A percentile compares a stretch with the other conserved stretches of the same genome.
phyloP scores from a whole-genome alignment of 2,888 invertebrate species.

The Dendrolimus houi region DNA sequence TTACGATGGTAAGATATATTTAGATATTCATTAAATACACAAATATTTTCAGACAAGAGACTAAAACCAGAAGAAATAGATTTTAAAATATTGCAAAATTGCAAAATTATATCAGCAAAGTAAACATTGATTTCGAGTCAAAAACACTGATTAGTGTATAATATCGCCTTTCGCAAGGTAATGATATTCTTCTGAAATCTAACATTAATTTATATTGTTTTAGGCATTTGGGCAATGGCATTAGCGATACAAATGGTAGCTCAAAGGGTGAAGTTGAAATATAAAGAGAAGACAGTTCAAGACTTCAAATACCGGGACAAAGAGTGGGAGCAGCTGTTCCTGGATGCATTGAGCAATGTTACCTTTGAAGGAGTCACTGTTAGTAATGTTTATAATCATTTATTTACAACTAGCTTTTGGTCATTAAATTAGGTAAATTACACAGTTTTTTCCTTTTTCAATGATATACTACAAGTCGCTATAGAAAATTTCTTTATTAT shows the following conservation, averaged over 20 bases:
- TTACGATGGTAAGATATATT: constrained; percentile 85
- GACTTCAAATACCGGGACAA: constrained; percentile 91
- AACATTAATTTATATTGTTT: constrained; percentile 2
- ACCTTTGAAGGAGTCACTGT: constrained; percentile 95
- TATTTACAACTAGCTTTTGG: not conserved
- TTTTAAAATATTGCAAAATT: not conserved
- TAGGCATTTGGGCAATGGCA: constrained; percentile 96
- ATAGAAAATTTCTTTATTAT: too few species aligned
- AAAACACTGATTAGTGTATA: too few species aligned
- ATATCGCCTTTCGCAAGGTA: too few species aligned
- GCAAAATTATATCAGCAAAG: too few species aligned
- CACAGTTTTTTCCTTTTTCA: too few species aligned
- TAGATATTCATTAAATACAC: not conserved
- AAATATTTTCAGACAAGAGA: not conserved
- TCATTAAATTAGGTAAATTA: too few species aligned
- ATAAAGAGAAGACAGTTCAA: constrained; percentile 85
- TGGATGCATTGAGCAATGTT: constrained; percentile 92
- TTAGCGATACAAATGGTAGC: constrained; percentile 94
- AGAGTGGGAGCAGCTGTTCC: constrained; percentile 90
- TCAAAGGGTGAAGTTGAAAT: constrained; percentile 80
- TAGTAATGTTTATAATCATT: constrained; percentile 21
- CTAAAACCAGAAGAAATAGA: too few species aligned
- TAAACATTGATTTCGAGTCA: too few species aligned
- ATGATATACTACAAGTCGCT: too few species aligned
- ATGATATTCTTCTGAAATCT: too few species aligned